These are phyloP conservation scores for Frankliniella intonsa DNA, from an alignment of 2,888 invertebrate species.

Conservation along the genomic window DNA sequence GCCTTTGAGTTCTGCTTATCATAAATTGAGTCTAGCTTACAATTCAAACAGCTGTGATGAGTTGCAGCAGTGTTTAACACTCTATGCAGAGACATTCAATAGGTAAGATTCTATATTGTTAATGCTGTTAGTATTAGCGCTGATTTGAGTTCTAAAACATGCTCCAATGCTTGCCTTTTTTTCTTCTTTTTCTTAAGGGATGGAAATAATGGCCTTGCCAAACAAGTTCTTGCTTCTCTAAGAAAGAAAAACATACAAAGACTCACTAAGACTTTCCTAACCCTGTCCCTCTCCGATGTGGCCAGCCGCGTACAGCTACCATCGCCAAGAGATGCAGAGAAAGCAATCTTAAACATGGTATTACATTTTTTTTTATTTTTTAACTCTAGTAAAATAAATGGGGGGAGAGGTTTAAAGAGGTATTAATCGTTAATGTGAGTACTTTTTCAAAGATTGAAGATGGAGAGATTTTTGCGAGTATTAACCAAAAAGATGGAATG, in stretches of 20 bases:
- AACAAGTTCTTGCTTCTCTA: slow-evolving; percentile 78
- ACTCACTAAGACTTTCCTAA: slow-evolving; percentile 90
- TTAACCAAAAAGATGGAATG: slow-evolving; percentile 98
- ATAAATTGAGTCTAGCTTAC: slow-evolving; percentile 82
- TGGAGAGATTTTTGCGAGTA: slow-evolving; percentile 92
- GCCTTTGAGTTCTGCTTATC: slow-evolving; percentile 80
- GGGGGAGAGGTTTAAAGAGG: background rate
- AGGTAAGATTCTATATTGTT: slow-evolving; percentile 53
- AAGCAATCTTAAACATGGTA: slow-evolving; percentile 93
- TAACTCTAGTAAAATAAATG: no score
- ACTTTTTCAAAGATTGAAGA: slow-evolving; percentile 77
- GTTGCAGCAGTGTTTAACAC: slow-evolving; percentile 62
- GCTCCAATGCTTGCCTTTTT: background rate
- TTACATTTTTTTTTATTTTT: no score
- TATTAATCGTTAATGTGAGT: background rate
- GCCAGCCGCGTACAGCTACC: slow-evolving; percentile 82
- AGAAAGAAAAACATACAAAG: slow-evolving; percentile 96
- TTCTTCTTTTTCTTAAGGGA: slow-evolving; percentile 46
- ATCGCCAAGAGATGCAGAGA: slow-evolving; percentile 83
- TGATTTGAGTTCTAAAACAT: slow-evolving; percentile 12
- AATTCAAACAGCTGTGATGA: slow-evolving; percentile 66
- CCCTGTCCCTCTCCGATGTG: slow-evolving; percentile 81
- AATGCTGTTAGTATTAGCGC: slow-evolving; percentile 24
- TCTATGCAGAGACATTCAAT: slow-evolving; percentile 74
- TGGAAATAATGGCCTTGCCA: slow-evolving; percentile 55